phyloP scores from a whole-genome alignment of 1,140 invertebrate species.

The Diorhabda elongata region DNA sequence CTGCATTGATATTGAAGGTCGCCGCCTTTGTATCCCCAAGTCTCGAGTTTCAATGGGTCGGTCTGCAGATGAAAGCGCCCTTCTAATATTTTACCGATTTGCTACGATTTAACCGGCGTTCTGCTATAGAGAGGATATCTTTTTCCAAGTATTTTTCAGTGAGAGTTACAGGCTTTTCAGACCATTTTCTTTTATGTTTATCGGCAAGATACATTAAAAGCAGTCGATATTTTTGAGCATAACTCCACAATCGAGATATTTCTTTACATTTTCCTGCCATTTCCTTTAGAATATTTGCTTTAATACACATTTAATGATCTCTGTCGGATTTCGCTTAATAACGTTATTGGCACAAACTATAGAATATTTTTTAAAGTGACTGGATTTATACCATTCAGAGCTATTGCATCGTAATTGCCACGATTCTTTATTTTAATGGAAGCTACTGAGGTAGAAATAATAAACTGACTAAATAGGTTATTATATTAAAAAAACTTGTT shows the following conservation, averaged over 20 bases:
- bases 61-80: slow-evolving; percentile 27
- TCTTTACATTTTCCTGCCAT: slow-evolving; percentile 11
- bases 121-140: slow-evolving; percentile 3
- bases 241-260: slow-evolving; percentile 16
- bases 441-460: too few relatives aligned
- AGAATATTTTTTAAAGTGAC: too few relatives aligned
- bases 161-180: slow-evolving; percentile 6
- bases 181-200: slow-evolving; percentile 12
- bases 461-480: too few relatives aligned
- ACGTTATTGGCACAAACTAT: too few relatives aligned
- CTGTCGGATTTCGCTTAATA: too few relatives aligned
- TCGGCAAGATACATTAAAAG: slow-evolving; percentile 15
- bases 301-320: neutral
- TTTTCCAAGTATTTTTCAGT: slow-evolving; percentile 13
- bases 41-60: slow-evolving; percentile 29
- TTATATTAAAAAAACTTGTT: too few relatives aligned
- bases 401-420: too few relatives aligned
- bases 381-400: too few relatives aligned
- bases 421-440: too few relatives aligned
- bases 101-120: slow-evolving; percentile 22
- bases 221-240: slow-evolving; percentile 17
- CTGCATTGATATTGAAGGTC: neutral
- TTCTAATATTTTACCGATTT: slow-evolving; percentile 30
- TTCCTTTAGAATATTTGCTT: neutral
- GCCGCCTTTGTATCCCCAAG: slow-evolving; percentile 23